Percentiles rank a stretch among this genome's conserved stretches.
phyloP scores from a whole-genome alignment of 2,888 invertebrate species.

The Suillia variegata region DNA sequence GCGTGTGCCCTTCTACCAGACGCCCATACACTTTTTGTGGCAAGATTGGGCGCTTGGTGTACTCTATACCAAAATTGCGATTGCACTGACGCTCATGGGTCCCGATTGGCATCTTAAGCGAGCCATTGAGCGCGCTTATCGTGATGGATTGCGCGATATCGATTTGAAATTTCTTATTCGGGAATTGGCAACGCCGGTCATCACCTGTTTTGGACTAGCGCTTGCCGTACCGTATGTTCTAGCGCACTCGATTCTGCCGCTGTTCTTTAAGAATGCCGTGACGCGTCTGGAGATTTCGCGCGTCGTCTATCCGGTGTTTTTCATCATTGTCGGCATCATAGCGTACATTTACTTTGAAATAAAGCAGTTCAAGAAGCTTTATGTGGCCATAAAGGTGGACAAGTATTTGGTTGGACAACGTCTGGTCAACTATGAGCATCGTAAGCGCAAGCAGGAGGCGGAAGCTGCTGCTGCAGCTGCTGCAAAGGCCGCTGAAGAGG shows the following conservation, averaged over 20 bases:
- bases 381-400: constrained; percentile 98
- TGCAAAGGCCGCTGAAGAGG: constrained; percentile 32
- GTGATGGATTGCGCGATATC: constrained; percentile 92
- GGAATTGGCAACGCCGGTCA: constrained; percentile 88
- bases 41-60: constrained; percentile 99
- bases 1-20: constrained; percentile 88
- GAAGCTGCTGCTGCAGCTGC: constrained; percentile 44
- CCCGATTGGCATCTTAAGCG: constrained; percentile 93
- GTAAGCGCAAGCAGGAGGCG: constrained; percentile 65
- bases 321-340: constrained; percentile 72
- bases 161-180: constrained; percentile 84
- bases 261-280: constrained; percentile 69
- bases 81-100: constrained; percentile 96
- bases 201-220: constrained; percentile 85
- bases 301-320: constrained; percentile 86
- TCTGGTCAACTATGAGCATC: constrained; percentile 94
- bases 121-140: constrained; percentile 90
- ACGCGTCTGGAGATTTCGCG: constrained; percentile 79
- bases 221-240: constrained; percentile 92
- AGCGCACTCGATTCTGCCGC: constrained; percentile 77
- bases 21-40: constrained; percentile 86
- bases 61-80: constrained; percentile 95
- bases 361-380: constrained; percentile 89
- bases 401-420: constrained; percentile 97
- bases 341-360: constrained; percentile 83